These are phyloP conservation scores for Parnassius mnemosyne DNA, from an alignment of 2,888 invertebrate species.

Conservation along the genomic window DNA sequence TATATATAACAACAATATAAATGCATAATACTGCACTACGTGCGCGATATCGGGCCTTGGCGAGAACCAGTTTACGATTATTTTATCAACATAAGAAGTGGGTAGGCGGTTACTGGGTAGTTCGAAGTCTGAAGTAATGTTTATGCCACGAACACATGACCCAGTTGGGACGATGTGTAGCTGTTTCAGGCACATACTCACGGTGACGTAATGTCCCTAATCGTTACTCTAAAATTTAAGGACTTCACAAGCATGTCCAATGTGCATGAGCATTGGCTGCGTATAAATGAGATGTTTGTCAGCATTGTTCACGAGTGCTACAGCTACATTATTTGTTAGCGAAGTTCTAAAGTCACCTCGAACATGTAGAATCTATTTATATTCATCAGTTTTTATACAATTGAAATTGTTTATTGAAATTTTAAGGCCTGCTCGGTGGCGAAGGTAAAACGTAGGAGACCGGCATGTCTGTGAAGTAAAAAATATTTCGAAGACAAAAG, in stretches of 20 bases:
- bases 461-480: too few species aligned
- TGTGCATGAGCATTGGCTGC: slow-evolving; percentile 35
- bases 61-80: slow-evolving; percentile 56
- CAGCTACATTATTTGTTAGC: slow-evolving; percentile 3
- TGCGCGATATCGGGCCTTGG: slow-evolving; percentile 24
- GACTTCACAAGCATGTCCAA: slow-evolving; percentile 44
- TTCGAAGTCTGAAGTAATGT: slow-evolving; percentile 49
- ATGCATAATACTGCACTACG: slow-evolving; percentile 19
- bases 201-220: slow-evolving; percentile 56
- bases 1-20: slow-evolving; percentile 21
- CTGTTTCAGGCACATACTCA: slow-evolving; percentile 51
- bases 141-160: slow-evolving; percentile 65
- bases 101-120: slow-evolving; percentile 8
- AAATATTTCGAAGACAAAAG: too few species aligned
- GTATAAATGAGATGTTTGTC: slow-evolving; percentile 37
- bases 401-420: too few species aligned
- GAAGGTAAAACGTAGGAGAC: too few species aligned
- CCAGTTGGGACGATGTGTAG: slow-evolving; percentile 57
- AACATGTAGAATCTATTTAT: too few species aligned
- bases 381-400: too few species aligned
- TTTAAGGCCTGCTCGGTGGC: too few species aligned
- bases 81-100: slow-evolving; percentile 49
- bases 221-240: slow-evolving; percentile 44
- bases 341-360: background rate
- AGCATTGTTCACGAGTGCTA: slow-evolving; percentile 18